These are phyloP conservation scores for Girardinichthys multiradiatus DNA, from an alignment of 2,113 vertebrate genomes.

Conservation along the genomic window DNA sequence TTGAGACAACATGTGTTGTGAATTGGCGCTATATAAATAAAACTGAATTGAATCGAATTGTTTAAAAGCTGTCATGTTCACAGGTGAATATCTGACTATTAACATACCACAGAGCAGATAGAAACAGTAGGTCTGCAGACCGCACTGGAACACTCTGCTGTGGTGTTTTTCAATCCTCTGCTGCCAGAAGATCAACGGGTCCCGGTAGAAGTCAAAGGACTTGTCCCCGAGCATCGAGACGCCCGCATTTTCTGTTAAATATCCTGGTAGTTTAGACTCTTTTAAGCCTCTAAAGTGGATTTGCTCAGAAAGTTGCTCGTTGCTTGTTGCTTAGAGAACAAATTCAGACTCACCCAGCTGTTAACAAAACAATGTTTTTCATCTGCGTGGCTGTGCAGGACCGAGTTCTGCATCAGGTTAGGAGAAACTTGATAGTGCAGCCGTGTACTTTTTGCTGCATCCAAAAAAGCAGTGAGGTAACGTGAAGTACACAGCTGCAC, in stretches of 20 bases:
- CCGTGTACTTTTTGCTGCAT: neutral
- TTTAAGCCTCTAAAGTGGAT: neutral
- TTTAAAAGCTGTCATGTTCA: neutral
- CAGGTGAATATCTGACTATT: neutral
- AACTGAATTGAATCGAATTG: neutral
- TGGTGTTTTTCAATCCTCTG: slow-evolving; percentile 63
- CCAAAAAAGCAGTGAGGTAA: neutral
- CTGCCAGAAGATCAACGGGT: slow-evolving; percentile 70
- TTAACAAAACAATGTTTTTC: neutral
- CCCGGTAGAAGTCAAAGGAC: slow-evolving; percentile 76
- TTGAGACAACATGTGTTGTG: no score
- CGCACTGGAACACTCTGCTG: slow-evolving; percentile 66
- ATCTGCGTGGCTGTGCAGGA: neutral
- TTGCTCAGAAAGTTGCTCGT: neutral
- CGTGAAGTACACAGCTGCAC: neutral
- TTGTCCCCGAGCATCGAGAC: slow-evolving; percentile 71
- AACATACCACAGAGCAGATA: slow-evolving; percentile 72
- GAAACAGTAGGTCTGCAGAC: slow-evolving; percentile 69
- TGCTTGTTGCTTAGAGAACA: neutral
- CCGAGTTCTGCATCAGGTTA: neutral
- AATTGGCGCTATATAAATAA: no score
- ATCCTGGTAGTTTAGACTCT: slow-evolving; percentile 67
- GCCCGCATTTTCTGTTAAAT: slow-evolving; percentile 67
- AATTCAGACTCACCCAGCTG: neutral
- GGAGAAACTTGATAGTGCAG: no score